Conservation (phyloP, 2,888 invertebrate species). For the Cabera pusaria region DNA sequence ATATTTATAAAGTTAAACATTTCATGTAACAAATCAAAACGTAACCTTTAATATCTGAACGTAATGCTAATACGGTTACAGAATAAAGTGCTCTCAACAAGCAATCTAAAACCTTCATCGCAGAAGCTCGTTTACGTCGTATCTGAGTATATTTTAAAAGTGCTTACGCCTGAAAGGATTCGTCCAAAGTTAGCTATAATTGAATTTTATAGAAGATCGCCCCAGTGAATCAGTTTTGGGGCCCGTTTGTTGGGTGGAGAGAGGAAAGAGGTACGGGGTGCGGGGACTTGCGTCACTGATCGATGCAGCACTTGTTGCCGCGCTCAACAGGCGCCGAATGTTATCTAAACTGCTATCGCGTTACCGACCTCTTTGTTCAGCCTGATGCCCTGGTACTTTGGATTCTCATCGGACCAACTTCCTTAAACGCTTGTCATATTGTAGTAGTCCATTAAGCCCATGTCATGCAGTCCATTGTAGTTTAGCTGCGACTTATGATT, state of each 20-base stretch:
- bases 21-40: no score
- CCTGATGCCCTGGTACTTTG: constrained; percentile 35
- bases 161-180: constrained; percentile 26
- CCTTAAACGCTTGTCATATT: no score
- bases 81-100: constrained; percentile 4
- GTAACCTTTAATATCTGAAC: no score
- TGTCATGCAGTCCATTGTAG: no score
- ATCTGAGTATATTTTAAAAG: constrained; percentile 19
- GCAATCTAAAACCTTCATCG: constrained; percentile 7
- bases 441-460: no score
- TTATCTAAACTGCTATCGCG: constrained; percentile 39
- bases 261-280: constrained; percentile 23
- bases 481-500: no score
- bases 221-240: constrained; percentile 49
- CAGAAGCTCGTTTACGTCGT: constrained; percentile 10
- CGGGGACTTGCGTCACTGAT: constrained; percentile 67
- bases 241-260: constrained; percentile 39
- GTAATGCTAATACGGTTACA: neutral
- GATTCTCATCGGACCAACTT: constrained; percentile 1
- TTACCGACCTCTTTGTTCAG: constrained; percentile 31
- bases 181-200: constrained; percentile 29
- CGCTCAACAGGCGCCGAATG: constrained; percentile 70
- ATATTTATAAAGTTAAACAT: no score
- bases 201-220: constrained; percentile 47
- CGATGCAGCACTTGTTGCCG: constrained; percentile 80